phyloP scores from a whole-genome alignment of 2,113 vertebrate genomes.

The Leptocoma aspasia region DNA sequence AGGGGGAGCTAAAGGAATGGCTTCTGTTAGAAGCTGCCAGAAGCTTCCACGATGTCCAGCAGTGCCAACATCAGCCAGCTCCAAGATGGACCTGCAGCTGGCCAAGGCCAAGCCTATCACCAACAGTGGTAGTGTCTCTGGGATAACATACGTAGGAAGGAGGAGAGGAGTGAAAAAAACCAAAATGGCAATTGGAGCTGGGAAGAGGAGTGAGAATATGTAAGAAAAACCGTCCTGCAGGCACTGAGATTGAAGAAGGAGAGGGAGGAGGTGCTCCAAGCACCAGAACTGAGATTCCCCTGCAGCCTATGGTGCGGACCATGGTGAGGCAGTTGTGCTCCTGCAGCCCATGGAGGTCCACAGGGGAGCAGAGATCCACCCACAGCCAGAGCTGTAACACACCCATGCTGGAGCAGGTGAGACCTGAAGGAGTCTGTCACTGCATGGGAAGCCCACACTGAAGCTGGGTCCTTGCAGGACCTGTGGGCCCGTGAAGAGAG shows the following conservation, averaged over 20 bases:
- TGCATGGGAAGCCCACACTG: not conserved
- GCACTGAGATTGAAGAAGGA: not conserved
- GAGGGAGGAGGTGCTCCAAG: not conserved
- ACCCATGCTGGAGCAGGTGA: fast-evolving
- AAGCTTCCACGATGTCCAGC: not conserved
- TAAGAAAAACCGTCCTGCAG: not conserved
- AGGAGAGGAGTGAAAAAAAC: not conserved
- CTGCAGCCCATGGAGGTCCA: not conserved
- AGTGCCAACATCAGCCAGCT: not conserved
- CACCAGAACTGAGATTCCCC: fast-evolving
- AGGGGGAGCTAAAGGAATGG: not conserved
- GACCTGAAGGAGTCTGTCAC: not conserved
- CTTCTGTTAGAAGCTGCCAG: not conserved
- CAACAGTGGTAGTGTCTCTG: fast-evolving
- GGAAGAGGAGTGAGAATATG: not conserved
- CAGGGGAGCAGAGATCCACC: not conserved
- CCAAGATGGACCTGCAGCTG: fast-evolving
- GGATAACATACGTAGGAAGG: not conserved
- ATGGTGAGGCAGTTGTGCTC: not conserved
- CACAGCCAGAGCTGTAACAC: not conserved
- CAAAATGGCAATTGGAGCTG: not conserved
- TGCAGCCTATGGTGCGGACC: fast-evolving
- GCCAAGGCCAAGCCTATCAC: not conserved
- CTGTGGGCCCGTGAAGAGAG: fast-evolving
- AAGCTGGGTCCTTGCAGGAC: not conserved